Evolutionary conservation across 2,113 vertebrate species (phyloP), one percentile per base, ranked within the genome.

Genomic region (Aldabrachelys gigantea): DNA sequence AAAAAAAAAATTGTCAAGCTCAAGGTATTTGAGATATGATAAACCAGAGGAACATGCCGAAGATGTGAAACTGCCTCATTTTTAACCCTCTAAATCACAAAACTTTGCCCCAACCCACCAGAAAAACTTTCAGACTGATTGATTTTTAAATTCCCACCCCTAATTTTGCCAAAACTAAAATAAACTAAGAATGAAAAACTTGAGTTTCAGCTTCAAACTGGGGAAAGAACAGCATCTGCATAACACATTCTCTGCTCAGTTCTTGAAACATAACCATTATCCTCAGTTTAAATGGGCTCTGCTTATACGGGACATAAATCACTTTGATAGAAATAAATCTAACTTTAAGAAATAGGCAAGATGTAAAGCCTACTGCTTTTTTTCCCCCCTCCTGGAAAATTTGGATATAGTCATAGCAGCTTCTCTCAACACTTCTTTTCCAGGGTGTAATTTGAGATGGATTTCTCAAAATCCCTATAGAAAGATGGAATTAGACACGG

Each of bases 81-180:
- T 97, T 91, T 93, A 94, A 95, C 52, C 2, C 49, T 92, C 4
- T 4, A 95, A 95, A 11, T 93, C 91, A 93, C 57, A 87, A 89
- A 31, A 84, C 50, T 25, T 52, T 82, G 90, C 16, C 19, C 19
- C 57, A 86, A 6, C 52, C 85, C 82, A 89, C 56, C 86, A 90
- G 91, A 54, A 1, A n/a, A 0, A 72, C 76, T 65, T 65, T 31
- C 31, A 85, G 38, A 17, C 79, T 3, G 44, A 52, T 22, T 89
- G 52, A 75, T 75, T 21, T 21, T 50, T 90, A 89, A 78, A 84
- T 41, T 27, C 22, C 92, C 76, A 87, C 82, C 91, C 29, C 35
- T 95, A 80, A 93, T 94, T 96, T 90, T 94, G 41, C n/a, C 85
- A 80, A 44, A 35, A 88, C 11, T 10, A 62, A 53, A 41, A 84